phyloP scores from a whole-genome alignment of 2,888 invertebrate genomes.

The Spodoptera littoralis region DNA sequence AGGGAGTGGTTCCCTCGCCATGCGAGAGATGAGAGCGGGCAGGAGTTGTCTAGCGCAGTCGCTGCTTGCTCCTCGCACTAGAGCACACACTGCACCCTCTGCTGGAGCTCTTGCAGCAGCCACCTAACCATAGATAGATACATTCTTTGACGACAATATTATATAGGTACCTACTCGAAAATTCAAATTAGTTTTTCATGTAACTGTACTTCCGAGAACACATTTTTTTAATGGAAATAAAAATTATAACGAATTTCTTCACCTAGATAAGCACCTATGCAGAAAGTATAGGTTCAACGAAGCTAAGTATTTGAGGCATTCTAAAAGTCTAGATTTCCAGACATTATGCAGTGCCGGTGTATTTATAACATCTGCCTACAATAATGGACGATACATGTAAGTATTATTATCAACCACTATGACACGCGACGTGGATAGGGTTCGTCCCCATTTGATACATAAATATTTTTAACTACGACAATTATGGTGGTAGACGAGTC shows the following conservation, averaged over 20 bases:
- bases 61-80: slow-evolving; percentile 77
- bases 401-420: slow-evolving; percentile 33
- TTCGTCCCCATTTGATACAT: slow-evolving; percentile 28
- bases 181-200: no score
- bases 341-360: slow-evolving; percentile 22
- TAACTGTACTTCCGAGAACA: no score
- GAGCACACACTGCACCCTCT: slow-evolving; percentile 84
- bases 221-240: no score
- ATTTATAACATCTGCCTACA: slow-evolving; percentile 38
- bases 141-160: not conserved
- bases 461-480: slow-evolving; percentile 11
- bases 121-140: slow-evolving; percentile 64
- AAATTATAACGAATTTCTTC: no score
- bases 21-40: slow-evolving; percentile 81
- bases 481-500: slow-evolving; percentile 18
- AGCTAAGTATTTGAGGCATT: slow-evolving; percentile 19
- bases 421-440: slow-evolving; percentile 37
- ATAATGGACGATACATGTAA: slow-evolving; percentile 26
- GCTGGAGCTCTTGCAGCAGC: slow-evolving; percentile 81
- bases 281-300: no score
- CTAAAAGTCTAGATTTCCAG: slow-evolving; percentile 20
- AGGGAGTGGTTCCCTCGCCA: slow-evolving; percentile 86
- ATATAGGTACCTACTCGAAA: no score
- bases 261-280: no score
- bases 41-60: slow-evolving; percentile 77